A percentile compares a stretch with the other conserved stretches of the same genome.
Evolutionary conservation across 2,888 invertebrate genomes (phyloP).

Genomic region (Pollenia angustigena): DNA sequence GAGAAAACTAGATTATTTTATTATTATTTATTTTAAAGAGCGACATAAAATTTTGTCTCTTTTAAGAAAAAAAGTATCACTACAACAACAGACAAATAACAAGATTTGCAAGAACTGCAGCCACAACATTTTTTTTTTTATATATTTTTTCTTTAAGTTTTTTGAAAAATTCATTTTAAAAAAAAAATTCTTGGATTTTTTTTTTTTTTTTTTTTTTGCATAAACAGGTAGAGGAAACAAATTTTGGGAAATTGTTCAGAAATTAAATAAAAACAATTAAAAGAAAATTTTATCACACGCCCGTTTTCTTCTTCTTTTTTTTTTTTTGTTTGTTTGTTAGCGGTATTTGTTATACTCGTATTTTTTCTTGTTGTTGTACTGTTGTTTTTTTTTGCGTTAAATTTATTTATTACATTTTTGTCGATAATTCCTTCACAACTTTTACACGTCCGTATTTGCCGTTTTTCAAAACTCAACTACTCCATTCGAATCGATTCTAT

Average conservation of each 20-base stretch:
- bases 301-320: constrained; percentile 53
- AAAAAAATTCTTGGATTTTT: too few species aligned
- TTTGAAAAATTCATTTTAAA: not conserved
- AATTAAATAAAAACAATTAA: not conserved
- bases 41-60: not conserved
- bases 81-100: not conserved
- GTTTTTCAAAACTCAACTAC: constrained; percentile 68
- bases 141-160: not conserved
- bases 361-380: constrained; percentile 44
- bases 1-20: constrained; percentile 3
- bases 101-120: constrained; percentile 5
- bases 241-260: too few species aligned
- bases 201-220: too few species aligned
- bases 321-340: constrained; percentile 24
- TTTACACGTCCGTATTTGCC: constrained; percentile 63
- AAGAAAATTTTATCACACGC: constrained; percentile 56
- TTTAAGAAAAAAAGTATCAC: constrained; percentile 29
- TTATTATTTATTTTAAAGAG: not conserved
- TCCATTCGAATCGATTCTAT: constrained; percentile 50
- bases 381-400: constrained; percentile 5
- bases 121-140: not conserved
- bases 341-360: constrained; percentile 50
- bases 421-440: not conserved
- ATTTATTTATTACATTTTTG: constrained; percentile 27
- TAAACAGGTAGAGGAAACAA: too few species aligned